Evolutionary conservation across 2,888 invertebrate genomes (phyloP).

Genomic region (Drosophila algonquin): DNA sequence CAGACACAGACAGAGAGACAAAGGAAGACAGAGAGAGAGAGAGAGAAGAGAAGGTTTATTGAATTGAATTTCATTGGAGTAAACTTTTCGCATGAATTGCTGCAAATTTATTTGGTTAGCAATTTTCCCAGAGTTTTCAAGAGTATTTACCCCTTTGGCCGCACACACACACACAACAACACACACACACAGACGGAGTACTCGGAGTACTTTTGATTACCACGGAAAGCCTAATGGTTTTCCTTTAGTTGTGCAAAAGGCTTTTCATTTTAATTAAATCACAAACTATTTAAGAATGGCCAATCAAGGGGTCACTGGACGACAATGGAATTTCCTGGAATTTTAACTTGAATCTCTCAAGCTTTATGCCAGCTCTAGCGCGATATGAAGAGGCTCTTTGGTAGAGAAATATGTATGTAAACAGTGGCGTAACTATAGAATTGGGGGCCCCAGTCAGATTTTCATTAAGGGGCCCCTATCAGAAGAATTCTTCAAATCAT

Average conservation of each 20-base stretch:
- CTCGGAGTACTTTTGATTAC: slow-evolving; percentile 17
- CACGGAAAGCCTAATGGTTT: neutral
- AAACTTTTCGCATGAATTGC: slow-evolving; percentile 66
- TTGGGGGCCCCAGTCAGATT: too few species aligned
- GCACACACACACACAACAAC: slow-evolving; percentile 10
- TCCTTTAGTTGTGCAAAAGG: neutral
- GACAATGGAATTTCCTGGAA: neutral
- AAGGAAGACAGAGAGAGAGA: neutral
- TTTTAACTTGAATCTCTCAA: neutral
- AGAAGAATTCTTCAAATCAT: too few species aligned
- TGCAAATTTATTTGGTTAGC: slow-evolving; percentile 51
- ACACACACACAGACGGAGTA: neutral
- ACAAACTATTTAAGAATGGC: slow-evolving; percentile 22
- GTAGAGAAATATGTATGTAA: too few species aligned
- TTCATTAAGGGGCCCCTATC: too few species aligned
- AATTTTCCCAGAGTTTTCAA: slow-evolving; percentile 26
- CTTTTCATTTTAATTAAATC: slow-evolving; percentile 49
- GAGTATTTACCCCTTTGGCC: slow-evolving; percentile 33
- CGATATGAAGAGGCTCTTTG: slow-evolving; percentile 17
- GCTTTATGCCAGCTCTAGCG: neutral
- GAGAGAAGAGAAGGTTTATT: slow-evolving; percentile 18
- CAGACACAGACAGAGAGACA: neutral
- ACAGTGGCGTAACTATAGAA: too few species aligned
- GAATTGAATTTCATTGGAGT: slow-evolving; percentile 54
- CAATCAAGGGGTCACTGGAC: too few species aligned